phyloP scores from a whole-genome alignment of 2,113 vertebrate species.

The Thomomys bottae region DNA sequence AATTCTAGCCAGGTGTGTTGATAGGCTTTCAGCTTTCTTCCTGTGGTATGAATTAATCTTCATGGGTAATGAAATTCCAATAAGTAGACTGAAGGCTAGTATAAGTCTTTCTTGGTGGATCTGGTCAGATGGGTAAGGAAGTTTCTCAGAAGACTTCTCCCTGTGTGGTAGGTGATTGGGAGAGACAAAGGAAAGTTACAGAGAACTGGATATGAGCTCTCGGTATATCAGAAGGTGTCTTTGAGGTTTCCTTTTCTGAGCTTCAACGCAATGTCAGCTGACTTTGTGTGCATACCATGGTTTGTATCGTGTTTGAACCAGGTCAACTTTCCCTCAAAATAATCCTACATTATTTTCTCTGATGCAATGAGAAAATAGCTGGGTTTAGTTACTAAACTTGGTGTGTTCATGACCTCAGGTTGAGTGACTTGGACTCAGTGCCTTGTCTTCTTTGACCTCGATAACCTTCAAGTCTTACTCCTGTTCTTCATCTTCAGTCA shows the following conservation, averaged over 20 bases:
- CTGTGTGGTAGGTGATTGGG: too few relatives aligned
- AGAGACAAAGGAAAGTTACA: background rate
- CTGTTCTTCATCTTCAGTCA: background rate
- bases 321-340: background rate
- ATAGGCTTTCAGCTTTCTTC: background rate
- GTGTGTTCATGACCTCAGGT: background rate
- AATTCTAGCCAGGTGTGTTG: background rate
- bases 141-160: background rate
- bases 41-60: background rate
- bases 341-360: background rate
- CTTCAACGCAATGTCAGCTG: background rate
- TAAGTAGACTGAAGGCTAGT: background rate
- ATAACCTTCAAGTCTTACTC: background rate
- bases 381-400: background rate
- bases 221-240: background rate
- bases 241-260: background rate
- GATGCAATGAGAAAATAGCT: background rate
- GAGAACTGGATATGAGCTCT: background rate
- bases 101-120: background rate
- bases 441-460: background rate
- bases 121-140: background rate
- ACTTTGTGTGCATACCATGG: background rate
- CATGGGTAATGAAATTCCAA: background rate
- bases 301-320: background rate
- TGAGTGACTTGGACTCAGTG: fast-evolving